phyloP scores from a whole-genome alignment of 2,797 vertebrate species.

The Phyllotis vaccarum region DNA sequence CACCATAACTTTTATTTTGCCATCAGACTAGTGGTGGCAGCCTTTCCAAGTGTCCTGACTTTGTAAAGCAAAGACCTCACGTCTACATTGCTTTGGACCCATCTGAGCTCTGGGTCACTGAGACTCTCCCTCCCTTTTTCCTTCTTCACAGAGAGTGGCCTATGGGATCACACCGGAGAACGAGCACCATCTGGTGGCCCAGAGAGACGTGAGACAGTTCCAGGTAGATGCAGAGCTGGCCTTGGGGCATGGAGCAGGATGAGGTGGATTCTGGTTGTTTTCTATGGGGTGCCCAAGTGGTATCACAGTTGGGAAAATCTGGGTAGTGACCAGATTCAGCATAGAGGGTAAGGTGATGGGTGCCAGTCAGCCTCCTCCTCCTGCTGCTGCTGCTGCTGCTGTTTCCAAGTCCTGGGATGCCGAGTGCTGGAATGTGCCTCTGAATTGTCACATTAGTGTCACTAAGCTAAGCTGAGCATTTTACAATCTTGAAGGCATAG shows the following conservation, averaged over 20 bases:
- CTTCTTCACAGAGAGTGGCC: constrained; percentile 93
- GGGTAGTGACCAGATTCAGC: background rate
- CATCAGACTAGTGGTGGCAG: no score
- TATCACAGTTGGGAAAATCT: background rate
- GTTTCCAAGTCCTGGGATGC: background rate
- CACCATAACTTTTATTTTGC: background rate
- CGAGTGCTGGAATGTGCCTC: background rate
- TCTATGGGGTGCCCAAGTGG: background rate
- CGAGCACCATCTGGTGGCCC: constrained; percentile 95
- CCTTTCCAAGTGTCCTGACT: background rate
- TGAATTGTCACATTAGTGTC: background rate
- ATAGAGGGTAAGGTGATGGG: fast-evolving
- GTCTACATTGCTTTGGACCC: background rate
- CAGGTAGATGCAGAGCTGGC: constrained; percentile 88
- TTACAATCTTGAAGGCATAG: background rate
- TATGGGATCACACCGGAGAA: constrained; percentile 98
- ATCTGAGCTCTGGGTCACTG: background rate
- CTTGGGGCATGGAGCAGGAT: background rate
- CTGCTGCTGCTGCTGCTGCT: background rate
- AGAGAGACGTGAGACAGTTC: constrained; percentile 96
- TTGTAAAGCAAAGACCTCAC: background rate
- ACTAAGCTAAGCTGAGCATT: background rate
- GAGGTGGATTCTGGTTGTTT: background rate
- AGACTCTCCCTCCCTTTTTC: constrained; percentile 45
- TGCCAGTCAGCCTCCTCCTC: background rate